A percentile compares a stretch with the other conserved stretches of the same genome.
Evolutionary conservation across 2,888 invertebrate species (phyloP).

Genomic region (Steinernema carpocapsae): DNA sequence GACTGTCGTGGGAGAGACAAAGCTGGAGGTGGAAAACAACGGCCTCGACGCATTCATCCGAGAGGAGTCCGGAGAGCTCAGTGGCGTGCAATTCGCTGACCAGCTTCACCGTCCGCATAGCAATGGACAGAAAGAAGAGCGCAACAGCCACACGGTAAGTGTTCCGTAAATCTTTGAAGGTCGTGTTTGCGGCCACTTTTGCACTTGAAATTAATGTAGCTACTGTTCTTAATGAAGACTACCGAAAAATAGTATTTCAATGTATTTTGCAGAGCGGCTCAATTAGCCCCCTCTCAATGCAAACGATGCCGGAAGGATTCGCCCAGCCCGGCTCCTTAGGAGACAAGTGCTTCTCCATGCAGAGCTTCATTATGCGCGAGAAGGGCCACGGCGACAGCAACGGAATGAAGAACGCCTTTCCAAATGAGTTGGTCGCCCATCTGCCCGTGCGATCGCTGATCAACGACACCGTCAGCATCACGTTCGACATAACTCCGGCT

Average conservation of each 20-base stretch:
- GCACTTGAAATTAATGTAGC: neutral
- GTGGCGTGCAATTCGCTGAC: constrained; percentile 31
- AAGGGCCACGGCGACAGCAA: constrained; percentile 13
- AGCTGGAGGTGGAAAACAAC: constrained; percentile 26
- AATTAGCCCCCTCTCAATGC: constrained; percentile 57
- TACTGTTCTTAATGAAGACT: no score
- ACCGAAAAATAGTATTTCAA: no score
- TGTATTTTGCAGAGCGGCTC: constrained; percentile 63
- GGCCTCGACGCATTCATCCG: constrained; percentile 36
- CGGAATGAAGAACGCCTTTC: constrained; percentile 39
- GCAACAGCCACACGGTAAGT: constrained; percentile 63
- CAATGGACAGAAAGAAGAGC: constrained; percentile 47
- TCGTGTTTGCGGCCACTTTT: no score
- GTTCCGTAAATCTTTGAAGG: no score
- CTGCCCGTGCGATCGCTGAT: constrained; percentile 45
- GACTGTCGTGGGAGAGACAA: constrained; percentile 1
- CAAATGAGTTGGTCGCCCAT: constrained; percentile 56
- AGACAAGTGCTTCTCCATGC: constrained; percentile 52
- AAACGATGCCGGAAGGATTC: constrained; percentile 58
- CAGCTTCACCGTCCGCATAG: constrained; percentile 22
- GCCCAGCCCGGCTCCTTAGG: constrained; percentile 44
- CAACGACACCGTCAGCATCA: constrained; percentile 50
- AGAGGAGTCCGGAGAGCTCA: constrained; percentile 33
- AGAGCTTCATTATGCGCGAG: constrained; percentile 55
- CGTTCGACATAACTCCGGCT: constrained; percentile 57